These are phyloP conservation scores for Solea solea DNA, from an alignment of 2,113 vertebrate genomes.

Conservation along the genomic window DNA sequence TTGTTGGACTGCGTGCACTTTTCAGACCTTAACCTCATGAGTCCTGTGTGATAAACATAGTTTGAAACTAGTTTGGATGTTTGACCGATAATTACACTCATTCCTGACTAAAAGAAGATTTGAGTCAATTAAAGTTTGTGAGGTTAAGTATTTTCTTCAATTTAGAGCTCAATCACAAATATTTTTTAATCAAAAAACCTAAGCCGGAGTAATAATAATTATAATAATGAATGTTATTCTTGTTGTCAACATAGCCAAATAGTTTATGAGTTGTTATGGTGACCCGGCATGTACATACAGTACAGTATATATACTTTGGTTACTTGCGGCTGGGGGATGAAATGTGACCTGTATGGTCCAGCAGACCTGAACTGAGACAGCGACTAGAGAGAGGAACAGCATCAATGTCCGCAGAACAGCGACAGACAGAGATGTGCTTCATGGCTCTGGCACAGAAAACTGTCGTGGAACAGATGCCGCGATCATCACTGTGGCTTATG, in stretches of 20 bases:
- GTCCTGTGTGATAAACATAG: no score
- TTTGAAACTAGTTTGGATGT: no score
- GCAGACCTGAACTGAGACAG: slow-evolving; percentile 39
- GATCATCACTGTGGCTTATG: neutral
- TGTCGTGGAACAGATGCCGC: neutral
- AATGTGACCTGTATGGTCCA: slow-evolving; percentile 62
- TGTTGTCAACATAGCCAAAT: neutral
- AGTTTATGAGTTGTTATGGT: slow-evolving; percentile 7
- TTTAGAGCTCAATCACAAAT: no score
- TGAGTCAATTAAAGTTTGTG: no score
- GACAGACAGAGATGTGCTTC: slow-evolving; percentile 22
- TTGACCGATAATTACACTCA: no score
- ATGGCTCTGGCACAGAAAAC: slow-evolving; percentile 5
- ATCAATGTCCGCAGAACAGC: slow-evolving; percentile 43
- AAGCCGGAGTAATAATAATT: neutral
- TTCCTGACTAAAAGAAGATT: no score
- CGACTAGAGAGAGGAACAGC: slow-evolving; percentile 34
- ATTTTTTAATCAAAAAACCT: no score
- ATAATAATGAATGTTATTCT: neutral
- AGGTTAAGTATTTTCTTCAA: no score
- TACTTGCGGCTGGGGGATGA: slow-evolving; percentile 41
- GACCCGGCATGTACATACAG: neutral
- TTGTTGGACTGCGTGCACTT: no score
- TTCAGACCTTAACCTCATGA: no score
- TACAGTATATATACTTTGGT: slow-evolving; percentile 5